Conservation (phyloP, 2,888 invertebrate species). For the Baccha elongata region DNA sequence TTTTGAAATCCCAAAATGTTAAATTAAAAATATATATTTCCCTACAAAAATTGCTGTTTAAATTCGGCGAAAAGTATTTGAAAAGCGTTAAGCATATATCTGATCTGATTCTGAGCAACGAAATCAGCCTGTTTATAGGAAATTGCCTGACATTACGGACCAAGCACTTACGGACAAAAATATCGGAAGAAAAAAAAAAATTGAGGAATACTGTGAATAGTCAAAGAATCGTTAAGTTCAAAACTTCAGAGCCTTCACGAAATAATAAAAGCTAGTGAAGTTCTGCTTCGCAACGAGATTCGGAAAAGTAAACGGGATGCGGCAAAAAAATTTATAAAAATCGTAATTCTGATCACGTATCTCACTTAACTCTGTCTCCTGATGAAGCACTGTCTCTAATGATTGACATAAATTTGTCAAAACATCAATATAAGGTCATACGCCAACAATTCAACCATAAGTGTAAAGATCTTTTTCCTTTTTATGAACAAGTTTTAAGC, state of each 20-base stretch:
- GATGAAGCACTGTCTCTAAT: slow-evolving; percentile 3
- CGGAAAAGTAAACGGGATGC: too few species aligned
- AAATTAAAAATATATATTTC: not conserved
- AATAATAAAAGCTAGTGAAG: slow-evolving; percentile 1
- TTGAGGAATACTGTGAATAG: not conserved
- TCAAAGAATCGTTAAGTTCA: not conserved
- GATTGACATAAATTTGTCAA: not conserved
- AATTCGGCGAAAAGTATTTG: not conserved
- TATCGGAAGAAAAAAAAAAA: not conserved
- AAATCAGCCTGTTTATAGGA: not conserved
- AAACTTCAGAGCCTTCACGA: not conserved
- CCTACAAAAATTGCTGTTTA: not conserved
- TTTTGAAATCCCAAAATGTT: not conserved
- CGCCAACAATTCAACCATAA: not conserved
- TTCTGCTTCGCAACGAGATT: too few species aligned
- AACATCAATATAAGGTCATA: not conserved
- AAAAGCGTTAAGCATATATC: not conserved
- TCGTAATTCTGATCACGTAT: not conserved
- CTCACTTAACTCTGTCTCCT: not conserved
- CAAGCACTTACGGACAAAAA: not conserved
- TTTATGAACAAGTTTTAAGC: not conserved
- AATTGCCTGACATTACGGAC: not conserved
- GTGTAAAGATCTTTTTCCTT: slow-evolving; percentile 5
- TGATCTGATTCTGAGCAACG: not conserved
- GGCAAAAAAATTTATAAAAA: not conserved